Conservation (phyloP, 2,888 invertebrate species). For the Melanchra persicariae region DNA sequence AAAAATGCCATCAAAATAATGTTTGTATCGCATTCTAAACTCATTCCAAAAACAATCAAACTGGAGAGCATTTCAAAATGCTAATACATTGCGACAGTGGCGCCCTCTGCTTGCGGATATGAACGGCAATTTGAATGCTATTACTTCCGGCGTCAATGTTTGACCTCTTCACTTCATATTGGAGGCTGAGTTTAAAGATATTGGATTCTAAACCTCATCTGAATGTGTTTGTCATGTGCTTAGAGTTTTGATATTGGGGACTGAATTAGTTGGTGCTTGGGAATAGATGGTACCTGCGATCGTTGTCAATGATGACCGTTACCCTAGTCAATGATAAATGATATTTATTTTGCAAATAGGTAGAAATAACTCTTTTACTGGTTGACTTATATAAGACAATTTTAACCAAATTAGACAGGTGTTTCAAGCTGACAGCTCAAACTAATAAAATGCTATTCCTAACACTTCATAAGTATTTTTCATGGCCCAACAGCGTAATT, state of each 20-base stretch:
- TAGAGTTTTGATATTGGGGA: conserved; percentile 32
- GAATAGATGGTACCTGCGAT: not conserved
- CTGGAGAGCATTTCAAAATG: conserved; percentile 50
- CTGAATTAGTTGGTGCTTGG: conserved; percentile 5
- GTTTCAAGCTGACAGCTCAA: too few species aligned
- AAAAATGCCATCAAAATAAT: conserved; percentile 8
- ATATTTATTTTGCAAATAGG: too few species aligned
- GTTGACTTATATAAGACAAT: too few species aligned
- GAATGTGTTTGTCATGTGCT: conserved; percentile 51
- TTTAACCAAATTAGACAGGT: too few species aligned
- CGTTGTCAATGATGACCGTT: too few species aligned
- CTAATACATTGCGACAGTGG: conserved; percentile 56
- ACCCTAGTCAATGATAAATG: too few species aligned
- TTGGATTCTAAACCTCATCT: conserved; percentile 58
- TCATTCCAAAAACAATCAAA: conserved; percentile 59
- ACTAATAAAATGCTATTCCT: too few species aligned
- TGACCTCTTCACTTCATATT: conserved; percentile 58
- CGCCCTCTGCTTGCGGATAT: conserved; percentile 65
- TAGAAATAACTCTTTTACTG: too few species aligned
- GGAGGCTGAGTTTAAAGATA: conserved; percentile 43
- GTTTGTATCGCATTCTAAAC: conserved; percentile 40
- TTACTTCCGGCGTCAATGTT: conserved; percentile 62
- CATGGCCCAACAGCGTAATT: too few species aligned
- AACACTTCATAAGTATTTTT: too few species aligned
- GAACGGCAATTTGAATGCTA: conserved; percentile 69